Evolutionary conservation across 1,140 invertebrate genomes (phyloP).

Genomic region (Drosophila bocqueti): DNA sequence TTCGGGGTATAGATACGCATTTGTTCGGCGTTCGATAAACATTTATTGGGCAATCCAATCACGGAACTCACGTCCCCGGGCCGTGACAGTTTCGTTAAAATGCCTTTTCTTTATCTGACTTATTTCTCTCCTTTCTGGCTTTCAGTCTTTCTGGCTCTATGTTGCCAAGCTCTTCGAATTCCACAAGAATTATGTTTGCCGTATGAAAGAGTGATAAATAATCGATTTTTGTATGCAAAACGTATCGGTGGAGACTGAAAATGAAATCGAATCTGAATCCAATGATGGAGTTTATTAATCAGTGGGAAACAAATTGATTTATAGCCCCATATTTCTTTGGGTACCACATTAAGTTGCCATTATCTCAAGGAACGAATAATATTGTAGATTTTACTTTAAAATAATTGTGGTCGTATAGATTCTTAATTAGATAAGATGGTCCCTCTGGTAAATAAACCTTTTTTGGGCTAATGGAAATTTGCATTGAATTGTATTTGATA

Average conservation of each 20-base stretch:
- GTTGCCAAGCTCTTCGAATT: conserved; percentile 22
- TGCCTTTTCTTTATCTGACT: conserved; percentile 64
- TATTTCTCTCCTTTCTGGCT: conserved; percentile 51
- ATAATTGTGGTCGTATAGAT: background rate
- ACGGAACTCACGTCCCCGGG: conserved; percentile 74
- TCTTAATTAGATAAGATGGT: no score
- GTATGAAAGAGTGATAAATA: conserved; percentile 62
- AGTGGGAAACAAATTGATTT: conserved; percentile 4
- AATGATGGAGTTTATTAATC: conserved; percentile 18
- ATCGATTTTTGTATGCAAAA: conserved; percentile 44
- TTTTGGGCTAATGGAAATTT: no score
- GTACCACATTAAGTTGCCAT: background rate
- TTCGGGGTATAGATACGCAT: conserved; percentile 71
- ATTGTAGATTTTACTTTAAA: background rate
- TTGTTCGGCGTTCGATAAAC: conserved; percentile 76
- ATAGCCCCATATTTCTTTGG: background rate
- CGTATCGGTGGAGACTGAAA: conserved; percentile 29
- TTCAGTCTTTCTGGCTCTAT: conserved; percentile 23
- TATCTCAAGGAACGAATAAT: background rate
- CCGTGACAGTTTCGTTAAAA: conserved; percentile 82
- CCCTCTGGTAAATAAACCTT: no score
- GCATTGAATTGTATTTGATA: no score
- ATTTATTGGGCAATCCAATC: conserved; percentile 83
- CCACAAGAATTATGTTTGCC: conserved; percentile 61
- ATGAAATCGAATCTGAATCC: conserved; percentile 53